Conservation (phyloP, 1,140 invertebrate species). For the Brachionus paranguensis region DNA sequence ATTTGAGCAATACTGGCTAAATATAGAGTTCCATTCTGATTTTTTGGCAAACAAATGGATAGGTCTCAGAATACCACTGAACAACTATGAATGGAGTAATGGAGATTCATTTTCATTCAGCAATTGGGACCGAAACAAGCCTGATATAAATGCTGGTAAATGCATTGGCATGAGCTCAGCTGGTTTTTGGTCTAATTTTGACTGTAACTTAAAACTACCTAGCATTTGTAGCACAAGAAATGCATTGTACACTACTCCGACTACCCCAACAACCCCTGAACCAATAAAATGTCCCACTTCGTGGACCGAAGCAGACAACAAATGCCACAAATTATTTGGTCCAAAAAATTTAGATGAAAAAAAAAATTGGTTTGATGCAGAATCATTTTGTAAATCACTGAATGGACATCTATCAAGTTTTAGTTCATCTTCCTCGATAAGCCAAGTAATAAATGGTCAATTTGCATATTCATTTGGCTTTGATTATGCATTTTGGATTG, state of each 20-base stretch:
- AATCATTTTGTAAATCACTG: constrained; percentile 15
- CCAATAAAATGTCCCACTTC: background rate
- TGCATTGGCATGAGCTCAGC: constrained; percentile 26
- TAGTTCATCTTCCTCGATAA: background rate
- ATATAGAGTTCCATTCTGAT: background rate
- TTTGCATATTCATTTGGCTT: background rate
- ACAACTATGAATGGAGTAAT: background rate
- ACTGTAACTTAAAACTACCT: background rate
- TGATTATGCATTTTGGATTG: constrained; percentile 37
- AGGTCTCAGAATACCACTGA: background rate
- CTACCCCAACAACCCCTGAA: background rate
- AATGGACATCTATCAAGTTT: constrained; percentile 27
- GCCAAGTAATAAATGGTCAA: constrained; percentile 6
- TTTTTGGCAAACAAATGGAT: constrained; percentile 24
- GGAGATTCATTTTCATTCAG: background rate
- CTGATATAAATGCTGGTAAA: background rate
- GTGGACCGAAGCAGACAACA: constrained; percentile 26
- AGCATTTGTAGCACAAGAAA: constrained; percentile 4
- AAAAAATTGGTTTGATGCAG: constrained; percentile 32
- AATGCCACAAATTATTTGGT: constrained; percentile 29
- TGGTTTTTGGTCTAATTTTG: constrained; percentile 34
- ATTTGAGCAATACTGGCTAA: constrained; percentile 33
- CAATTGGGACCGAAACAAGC: constrained; percentile 16
- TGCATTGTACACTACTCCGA: constrained; percentile 21
- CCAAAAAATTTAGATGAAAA: background rate